Base-by-base conservation (phyloP, 1,140 invertebrate species). In the Vollenhovia emeryi region DNA sequence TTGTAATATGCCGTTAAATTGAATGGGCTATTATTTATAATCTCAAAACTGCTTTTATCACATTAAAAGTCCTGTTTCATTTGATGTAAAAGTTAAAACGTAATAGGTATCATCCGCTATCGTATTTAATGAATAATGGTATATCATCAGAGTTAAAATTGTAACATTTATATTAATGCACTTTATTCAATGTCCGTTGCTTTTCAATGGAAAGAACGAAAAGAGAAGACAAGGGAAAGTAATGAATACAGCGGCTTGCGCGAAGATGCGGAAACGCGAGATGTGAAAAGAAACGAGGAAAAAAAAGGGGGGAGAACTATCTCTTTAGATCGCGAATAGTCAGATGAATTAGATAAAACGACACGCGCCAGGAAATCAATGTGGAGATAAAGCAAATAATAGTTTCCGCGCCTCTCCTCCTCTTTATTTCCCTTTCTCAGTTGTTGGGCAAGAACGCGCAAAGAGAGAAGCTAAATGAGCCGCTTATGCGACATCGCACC, bases 21-120 rank as follows among this genome's bases (percentile, higher is more conserved):
- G 76, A 68, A 68, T 68, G 33, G 33, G 15, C 62, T 36, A 68
- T 79, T 79, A 68, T 79, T 79, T 79, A 79, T 79, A 68, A 52
- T 30, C 36, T 79, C 60, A 52, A 68, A 79, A 79, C 62, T 55
- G 76, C 62, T 79, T 68, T 79, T 79, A 79, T 66, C 30, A 66
- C 60, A 66, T 79, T 79, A 68, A 79, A 68, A 79, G 27, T 79
- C 21, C 21, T 68, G 62, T 79, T 79, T 52, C 11, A 79, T 79
- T 79, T n/a, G 11, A 79, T 68, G 76, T 27, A 79, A 68, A 78
- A 68, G 33, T 79, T 68, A n/a, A 79, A 79, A 52, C 73, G 40
- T 76, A 60, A 76, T 48, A 52, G 75, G 59, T 66, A 78, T 68
- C 76, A 50, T 79, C 43, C 60, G 43, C 43, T 79, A 68, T 68